phyloP scores from a whole-genome alignment of 2,797 vertebrate species.

The Myotis vivesi region DNA sequence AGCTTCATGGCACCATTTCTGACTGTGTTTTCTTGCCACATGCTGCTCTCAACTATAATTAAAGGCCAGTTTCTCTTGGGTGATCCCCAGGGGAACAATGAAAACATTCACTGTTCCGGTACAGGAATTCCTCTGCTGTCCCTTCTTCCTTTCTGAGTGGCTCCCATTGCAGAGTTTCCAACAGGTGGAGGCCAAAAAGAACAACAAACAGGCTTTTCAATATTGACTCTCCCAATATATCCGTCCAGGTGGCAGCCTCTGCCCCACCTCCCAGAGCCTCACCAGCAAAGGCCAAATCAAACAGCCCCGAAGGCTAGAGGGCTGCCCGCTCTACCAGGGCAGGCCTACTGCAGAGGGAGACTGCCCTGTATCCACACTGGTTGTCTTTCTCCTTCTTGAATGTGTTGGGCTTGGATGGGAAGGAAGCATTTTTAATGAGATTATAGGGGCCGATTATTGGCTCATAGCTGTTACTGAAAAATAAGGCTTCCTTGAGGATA shows the following conservation, averaged over 20 bases:
- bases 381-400: not conserved
- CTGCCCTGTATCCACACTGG: rapidly evolving
- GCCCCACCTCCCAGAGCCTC: conserved; percentile 24
- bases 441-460: not conserved
- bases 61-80: not conserved
- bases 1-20: not conserved
- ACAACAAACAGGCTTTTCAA: conserved; percentile 60
- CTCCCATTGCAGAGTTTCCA: conserved; percentile 2
- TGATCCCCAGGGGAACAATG: not conserved
- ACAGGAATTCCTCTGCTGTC: conserved; percentile 26
- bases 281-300: not conserved
- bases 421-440: not conserved
- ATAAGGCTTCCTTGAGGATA: not conserved
- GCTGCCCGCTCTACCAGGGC: too few species aligned
- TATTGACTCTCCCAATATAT: conserved; percentile 54
- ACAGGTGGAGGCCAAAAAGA: conserved; percentile 34
- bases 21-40: not conserved
- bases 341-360: not conserved
- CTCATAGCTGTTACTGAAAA: not conserved
- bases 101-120: not conserved
- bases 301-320: not conserved
- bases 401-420: not conserved
- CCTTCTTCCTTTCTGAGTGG: not conserved
- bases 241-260: not conserved
- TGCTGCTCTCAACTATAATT: not conserved